Conservation (phyloP, 2,888 invertebrate genomes). For the Ophion ventricosus region DNA sequence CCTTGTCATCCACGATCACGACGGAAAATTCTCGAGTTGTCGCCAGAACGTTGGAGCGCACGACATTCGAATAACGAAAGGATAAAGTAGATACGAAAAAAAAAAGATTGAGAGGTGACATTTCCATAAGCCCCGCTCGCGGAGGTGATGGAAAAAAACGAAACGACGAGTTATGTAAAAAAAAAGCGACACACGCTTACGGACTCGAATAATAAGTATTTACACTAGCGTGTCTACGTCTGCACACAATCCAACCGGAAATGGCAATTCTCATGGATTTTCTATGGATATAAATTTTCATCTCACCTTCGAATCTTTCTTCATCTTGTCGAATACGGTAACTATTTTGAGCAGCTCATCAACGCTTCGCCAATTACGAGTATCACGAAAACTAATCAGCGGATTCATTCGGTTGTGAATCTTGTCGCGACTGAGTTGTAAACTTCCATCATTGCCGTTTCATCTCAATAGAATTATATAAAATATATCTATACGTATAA, state of each 20-base stretch:
- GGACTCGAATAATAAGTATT: conserved; percentile 5
- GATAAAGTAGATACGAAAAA: conserved; percentile 22
- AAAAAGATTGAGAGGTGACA: conserved; percentile 32
- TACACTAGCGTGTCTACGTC: not conserved
- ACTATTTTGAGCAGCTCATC: not conserved
- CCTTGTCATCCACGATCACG: conserved; percentile 19
- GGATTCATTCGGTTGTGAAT: not conserved
- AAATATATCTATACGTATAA: too few relatives aligned
- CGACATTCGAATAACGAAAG: conserved; percentile 47
- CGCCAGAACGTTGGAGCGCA: conserved; percentile 26
- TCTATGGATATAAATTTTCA: not conserved
- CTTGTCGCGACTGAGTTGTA: not conserved
- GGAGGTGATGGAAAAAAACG: not conserved
- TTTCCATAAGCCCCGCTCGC: conserved; percentile 40
- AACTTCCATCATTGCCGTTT: not conserved
- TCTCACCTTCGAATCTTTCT: not conserved
- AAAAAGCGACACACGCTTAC: not conserved
- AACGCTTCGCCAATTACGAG: not conserved
- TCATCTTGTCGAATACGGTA: not conserved
- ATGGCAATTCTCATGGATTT: not conserved
- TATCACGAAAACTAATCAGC: not conserved
- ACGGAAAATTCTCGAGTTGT: conserved; percentile 48
- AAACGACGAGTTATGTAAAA: not conserved
- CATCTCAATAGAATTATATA: not conserved
- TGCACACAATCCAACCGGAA: not conserved